These are phyloP conservation scores for Yasuhikotakia modesta DNA, from an alignment of 2,797 vertebrate species.

Conservation along the genomic window DNA sequence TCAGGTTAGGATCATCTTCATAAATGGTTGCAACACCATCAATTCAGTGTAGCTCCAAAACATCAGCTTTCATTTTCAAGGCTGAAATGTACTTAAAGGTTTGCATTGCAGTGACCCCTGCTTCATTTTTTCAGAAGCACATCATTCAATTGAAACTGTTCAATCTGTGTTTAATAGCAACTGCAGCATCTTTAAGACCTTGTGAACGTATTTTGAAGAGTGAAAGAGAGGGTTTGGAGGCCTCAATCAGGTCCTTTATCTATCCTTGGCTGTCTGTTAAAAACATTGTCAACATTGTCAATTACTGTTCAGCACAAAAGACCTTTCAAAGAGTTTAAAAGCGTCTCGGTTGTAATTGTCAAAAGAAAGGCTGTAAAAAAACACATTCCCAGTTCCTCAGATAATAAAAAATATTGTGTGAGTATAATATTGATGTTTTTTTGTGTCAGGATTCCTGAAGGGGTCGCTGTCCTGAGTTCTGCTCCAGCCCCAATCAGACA, in stretches of 20 bases:
- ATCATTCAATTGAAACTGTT: constrained; percentile 30
- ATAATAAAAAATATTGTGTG: too few species aligned
- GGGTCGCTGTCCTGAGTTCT: not conserved
- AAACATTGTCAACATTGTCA: not conserved
- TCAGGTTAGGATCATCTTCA: too few species aligned
- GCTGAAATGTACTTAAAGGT: not conserved
- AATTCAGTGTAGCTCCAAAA: not conserved
- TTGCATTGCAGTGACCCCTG: not conserved
- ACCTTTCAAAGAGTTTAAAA: too few species aligned
- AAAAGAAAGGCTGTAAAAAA: too few species aligned
- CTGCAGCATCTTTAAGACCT: constrained; percentile 34
- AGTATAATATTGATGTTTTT: not conserved
- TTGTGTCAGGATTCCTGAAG: not conserved
- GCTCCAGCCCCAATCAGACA: not conserved
- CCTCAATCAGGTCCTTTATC: constrained; percentile 55
- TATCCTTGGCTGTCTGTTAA: constrained; percentile 53
- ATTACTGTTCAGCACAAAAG: too few species aligned
- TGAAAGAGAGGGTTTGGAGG: constrained; percentile 30
- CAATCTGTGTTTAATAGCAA: constrained; percentile 27
- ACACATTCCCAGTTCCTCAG: too few species aligned
- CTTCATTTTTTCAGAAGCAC: not conserved
- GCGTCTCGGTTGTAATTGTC: too few species aligned
- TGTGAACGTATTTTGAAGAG: constrained; percentile 38
- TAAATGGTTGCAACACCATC: too few species aligned
- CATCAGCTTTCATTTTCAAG: constrained; percentile 24